These are phyloP conservation scores for Crax fasciolata DNA, from an alignment of 2,797 vertebrate species.

Conservation along the genomic window DNA sequence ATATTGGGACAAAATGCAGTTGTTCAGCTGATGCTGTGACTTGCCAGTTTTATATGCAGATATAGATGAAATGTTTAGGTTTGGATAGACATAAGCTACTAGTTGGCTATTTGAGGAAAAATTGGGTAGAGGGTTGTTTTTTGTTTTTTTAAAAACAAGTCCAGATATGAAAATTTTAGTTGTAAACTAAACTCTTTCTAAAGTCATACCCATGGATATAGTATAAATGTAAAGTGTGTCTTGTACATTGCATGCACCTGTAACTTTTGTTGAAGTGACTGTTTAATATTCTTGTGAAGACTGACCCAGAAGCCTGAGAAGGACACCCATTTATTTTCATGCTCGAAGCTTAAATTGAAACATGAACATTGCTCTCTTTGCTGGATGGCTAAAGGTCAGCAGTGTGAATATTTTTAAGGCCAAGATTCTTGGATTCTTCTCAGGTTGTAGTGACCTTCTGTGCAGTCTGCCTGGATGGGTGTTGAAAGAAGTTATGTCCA, in stretches of 20 bases:
- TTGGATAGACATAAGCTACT: not conserved
- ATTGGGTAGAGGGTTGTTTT: not conserved
- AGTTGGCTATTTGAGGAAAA: not conserved
- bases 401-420: slow-evolving; percentile 3
- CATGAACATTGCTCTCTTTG: not conserved
- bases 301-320: not conserved
- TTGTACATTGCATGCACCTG: not conserved
- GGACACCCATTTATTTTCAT: not conserved
- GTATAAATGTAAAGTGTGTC: not conserved
- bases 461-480: not conserved
- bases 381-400: slow-evolving; percentile 23
- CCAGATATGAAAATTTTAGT: not conserved
- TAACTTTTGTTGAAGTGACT: not conserved
- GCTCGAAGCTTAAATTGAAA: slow-evolving; percentile 14
- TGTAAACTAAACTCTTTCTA: not conserved
- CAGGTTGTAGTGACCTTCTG: slow-evolving; percentile 45
- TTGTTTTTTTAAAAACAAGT: not conserved
- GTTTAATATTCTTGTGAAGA: not conserved
- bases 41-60: not conserved
- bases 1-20: not conserved
- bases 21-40: not conserved
- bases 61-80: not conserved
- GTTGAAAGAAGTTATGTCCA: not conserved
- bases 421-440: slow-evolving; percentile 34
- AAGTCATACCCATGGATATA: not conserved